Evolutionary conservation across 2,888 invertebrate species (phyloP).

Genomic region (Peribatodes rhomboidaria): DNA sequence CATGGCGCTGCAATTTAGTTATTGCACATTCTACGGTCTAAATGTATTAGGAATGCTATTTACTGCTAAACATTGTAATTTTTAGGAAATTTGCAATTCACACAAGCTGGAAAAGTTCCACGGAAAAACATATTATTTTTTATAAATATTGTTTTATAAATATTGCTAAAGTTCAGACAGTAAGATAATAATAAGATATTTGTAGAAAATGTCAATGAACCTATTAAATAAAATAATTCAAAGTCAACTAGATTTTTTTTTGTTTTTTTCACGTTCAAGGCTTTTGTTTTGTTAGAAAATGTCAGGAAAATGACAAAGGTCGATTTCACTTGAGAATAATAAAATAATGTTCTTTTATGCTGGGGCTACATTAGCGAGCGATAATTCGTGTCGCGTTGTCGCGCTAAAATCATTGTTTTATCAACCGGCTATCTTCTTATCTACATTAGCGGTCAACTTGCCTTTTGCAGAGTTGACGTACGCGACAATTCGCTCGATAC

Average conservation of each 20-base stretch:
- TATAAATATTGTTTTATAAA: not conserved
- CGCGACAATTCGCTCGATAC: too few relatives aligned
- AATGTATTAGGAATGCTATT: conserved; percentile 1
- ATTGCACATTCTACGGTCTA: conserved; percentile 24
- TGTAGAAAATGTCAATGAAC: conserved; percentile 5
- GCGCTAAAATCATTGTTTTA: too few relatives aligned
- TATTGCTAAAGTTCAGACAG: not conserved
- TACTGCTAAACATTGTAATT: not conserved
- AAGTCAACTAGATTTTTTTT: not conserved
- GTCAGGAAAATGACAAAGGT: conserved; percentile 1
- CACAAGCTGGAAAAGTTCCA: not conserved
- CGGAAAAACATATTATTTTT: not conserved
- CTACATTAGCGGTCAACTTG: too few relatives aligned
- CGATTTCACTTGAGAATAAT: not conserved
- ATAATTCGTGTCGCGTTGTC: too few relatives aligned
- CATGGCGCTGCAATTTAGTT: conserved; percentile 12
- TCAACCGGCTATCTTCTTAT: too few relatives aligned
- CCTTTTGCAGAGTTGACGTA: too few relatives aligned
- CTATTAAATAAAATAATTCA: not conserved
- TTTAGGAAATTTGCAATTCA: not conserved
- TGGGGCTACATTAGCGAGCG: too few relatives aligned
- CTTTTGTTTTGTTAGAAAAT: not conserved
- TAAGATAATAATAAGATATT: not conserved
- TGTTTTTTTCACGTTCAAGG: not conserved
- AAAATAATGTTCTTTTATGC: not conserved